phyloP scores from a whole-genome alignment of 2,113 vertebrate genomes.

The Ceyx melanurus region DNA sequence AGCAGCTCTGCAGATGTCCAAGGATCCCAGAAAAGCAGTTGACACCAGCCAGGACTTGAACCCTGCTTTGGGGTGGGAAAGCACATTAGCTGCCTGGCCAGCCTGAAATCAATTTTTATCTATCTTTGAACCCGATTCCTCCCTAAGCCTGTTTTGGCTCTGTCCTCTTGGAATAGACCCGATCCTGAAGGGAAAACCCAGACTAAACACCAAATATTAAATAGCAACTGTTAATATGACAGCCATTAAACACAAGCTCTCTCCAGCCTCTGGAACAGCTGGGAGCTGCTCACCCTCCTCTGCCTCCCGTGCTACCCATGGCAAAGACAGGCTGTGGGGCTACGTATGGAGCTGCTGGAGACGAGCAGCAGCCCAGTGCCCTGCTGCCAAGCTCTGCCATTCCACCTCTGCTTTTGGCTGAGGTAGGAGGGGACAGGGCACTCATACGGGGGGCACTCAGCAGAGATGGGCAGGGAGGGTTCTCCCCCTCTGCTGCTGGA shows the following conservation, averaged over 20 bases:
- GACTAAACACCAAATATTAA: conserved; percentile 66
- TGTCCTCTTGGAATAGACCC: conserved; percentile 29
- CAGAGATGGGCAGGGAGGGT: not conserved
- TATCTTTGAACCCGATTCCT: conserved; percentile 12
- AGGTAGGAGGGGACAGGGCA: not conserved
- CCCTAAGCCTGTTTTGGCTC: not conserved
- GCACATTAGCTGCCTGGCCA: not conserved
- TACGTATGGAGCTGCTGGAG: not conserved
- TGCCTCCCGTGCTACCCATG: not conserved
- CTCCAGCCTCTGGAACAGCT: conserved; percentile 28
- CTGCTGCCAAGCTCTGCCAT: conserved; percentile 9
- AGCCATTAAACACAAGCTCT: conserved; percentile 8
- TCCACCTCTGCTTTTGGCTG: not conserved
- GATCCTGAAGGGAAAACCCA: conserved; percentile 38
- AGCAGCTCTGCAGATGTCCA: not conserved
- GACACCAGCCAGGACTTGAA: not conserved
- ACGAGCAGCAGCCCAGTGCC: not conserved
- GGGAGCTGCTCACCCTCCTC: not conserved
- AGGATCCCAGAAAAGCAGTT: not conserved
- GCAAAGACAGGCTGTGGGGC: not conserved
- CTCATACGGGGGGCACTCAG: not conserved
- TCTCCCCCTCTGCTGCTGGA: not conserved
- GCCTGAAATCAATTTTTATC: conserved; percentile 48
- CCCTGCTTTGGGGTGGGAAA: not conserved
- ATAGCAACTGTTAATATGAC: conserved; percentile 56